A percentile compares a stretch with the other conserved stretches of the same genome.
Conservation (phyloP, 2,888 invertebrate genomes). For the Cyaniris semiargus region DNA sequence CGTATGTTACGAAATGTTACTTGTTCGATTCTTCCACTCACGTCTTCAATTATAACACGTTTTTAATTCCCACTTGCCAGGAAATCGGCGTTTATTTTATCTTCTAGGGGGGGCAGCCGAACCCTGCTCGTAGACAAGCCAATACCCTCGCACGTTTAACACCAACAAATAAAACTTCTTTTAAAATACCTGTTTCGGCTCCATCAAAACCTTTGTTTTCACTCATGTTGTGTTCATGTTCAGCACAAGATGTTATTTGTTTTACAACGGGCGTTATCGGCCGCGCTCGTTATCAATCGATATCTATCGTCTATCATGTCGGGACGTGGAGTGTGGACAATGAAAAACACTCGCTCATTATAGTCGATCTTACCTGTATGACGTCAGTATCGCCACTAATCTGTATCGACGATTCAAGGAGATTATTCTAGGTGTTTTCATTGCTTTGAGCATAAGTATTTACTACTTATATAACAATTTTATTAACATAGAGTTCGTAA, state of each 20-base stretch:
- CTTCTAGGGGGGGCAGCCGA: no score
- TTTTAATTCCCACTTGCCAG: no score
- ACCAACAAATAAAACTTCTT: neutral
- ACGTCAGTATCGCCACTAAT: neutral
- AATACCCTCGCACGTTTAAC: neutral
- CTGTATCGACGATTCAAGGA: neutral
- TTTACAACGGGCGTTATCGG: conserved; percentile 7
- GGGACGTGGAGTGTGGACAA: neutral
- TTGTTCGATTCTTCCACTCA: no score
- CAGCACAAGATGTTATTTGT: neutral
- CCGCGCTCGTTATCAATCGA: neutral
- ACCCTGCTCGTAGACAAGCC: no score
- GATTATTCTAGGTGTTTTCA: conserved; percentile 2
- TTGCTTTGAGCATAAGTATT: neutral
- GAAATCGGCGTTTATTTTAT: no score
- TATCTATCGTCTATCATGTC: conserved; percentile 14
- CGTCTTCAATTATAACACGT: no score
- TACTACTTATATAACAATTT: neutral
- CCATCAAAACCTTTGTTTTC: conserved; percentile 4
- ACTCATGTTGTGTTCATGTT: neutral
- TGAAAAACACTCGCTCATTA: neutral
- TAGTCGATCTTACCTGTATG: neutral
- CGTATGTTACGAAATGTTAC: no score
- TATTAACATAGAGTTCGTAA: neutral
- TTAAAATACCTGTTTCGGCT: neutral